phyloP scores from a whole-genome alignment of 2,113 vertebrate genomes.

The Tonatia bakeri region DNA sequence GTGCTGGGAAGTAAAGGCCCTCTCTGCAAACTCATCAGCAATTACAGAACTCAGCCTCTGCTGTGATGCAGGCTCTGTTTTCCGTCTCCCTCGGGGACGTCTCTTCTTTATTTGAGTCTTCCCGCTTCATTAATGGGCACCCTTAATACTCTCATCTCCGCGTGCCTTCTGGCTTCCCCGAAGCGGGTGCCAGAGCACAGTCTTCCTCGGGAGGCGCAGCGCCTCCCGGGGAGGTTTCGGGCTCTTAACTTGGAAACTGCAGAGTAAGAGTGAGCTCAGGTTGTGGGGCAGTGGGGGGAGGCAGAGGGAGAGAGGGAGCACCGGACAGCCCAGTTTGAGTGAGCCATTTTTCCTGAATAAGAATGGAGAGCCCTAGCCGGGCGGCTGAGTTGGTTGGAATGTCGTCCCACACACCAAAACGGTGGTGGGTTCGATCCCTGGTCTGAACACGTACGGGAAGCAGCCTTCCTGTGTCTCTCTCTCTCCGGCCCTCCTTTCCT shows the following conservation, averaged over 20 bases:
- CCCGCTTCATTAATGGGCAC: constrained; percentile 58
- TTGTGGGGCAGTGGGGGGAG: background rate
- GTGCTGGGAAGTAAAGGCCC: background rate
- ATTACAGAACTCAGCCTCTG: constrained; percentile 33
- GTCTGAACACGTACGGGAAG: too few relatives aligned
- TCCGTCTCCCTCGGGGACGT: constrained; percentile 58
- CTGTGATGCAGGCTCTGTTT: constrained; percentile 64
- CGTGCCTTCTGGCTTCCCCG: constrained; percentile 78
- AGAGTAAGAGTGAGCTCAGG: constrained; percentile 39
- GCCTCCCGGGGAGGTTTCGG: constrained; percentile 71
- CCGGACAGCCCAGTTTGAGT: background rate
- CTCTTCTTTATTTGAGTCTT: constrained; percentile 69
- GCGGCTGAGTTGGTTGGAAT: too few relatives aligned
- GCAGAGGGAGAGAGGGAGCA: background rate
- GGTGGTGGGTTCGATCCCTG: too few relatives aligned
- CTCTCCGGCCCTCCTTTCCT: too few relatives aligned
- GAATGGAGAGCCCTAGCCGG: background rate
- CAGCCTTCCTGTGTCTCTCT: too few relatives aligned
- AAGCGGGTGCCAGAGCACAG: constrained; percentile 46
- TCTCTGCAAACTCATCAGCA: constrained; percentile 54
- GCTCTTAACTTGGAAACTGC: constrained; percentile 74
- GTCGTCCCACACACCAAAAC: too few relatives aligned
- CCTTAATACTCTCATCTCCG: constrained; percentile 78
- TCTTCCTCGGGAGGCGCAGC: constrained; percentile 71
- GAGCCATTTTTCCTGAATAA: background rate